Evolutionary conservation across 2,113 vertebrate species (phyloP).

Genomic region (Lanius ludovicianus): DNA sequence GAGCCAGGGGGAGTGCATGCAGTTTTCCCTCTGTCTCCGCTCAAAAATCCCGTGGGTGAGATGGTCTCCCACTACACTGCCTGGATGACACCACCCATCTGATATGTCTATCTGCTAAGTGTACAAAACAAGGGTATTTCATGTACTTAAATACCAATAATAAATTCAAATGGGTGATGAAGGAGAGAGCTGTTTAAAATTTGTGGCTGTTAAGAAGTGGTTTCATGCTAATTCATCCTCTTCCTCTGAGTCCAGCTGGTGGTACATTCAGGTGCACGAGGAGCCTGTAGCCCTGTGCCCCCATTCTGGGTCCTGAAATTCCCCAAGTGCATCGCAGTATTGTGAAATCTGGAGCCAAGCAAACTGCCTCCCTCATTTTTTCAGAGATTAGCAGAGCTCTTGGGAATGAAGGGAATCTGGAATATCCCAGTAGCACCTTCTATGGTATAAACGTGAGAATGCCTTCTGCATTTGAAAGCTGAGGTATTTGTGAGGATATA

Average conservation of each 20-base stretch:
- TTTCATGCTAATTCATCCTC: neutral
- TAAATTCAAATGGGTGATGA: neutral
- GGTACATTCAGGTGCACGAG: neutral
- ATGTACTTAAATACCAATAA: neutral
- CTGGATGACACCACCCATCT: neutral
- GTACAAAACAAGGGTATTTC: neutral
- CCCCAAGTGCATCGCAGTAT: neutral
- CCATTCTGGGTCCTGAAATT: neutral
- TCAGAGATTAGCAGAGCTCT: conserved; percentile 18
- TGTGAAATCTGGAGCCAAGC: neutral
- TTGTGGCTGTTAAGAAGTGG: neutral
- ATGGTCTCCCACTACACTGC: neutral
- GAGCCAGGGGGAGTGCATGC: rapidly evolving
- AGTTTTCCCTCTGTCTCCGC: neutral
- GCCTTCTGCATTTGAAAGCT: neutral
- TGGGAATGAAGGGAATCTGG: conserved; percentile 28
- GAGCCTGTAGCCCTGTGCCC: neutral
- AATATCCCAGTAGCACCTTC: conserved; percentile 28
- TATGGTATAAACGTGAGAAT: conserved; percentile 15
- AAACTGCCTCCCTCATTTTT: neutral
- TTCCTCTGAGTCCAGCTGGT: neutral
- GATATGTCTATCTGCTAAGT: neutral
- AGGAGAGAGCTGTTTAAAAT: rapidly evolving
- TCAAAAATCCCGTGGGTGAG: neutral
- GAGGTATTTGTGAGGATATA: conserved; percentile 10